Evolutionary conservation across 2,888 invertebrate species (phyloP).

Genomic region (Caenorhabditis panamensis): DNA sequence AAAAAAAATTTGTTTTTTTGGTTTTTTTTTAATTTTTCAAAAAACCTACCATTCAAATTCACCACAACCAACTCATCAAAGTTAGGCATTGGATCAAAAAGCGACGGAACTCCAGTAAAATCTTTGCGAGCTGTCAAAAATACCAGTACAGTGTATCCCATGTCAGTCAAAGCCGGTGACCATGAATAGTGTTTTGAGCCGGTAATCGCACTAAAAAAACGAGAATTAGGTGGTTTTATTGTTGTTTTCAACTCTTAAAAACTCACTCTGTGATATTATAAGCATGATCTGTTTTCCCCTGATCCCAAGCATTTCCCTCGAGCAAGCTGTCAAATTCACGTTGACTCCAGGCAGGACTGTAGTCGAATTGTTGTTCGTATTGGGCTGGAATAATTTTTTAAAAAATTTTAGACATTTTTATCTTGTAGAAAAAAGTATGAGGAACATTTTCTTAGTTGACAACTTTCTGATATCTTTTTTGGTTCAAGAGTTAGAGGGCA

Average conservation of each 20-base stretch:
- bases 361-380: constrained; percentile 44
- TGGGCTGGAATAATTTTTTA: constrained; percentile 19
- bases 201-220: constrained; percentile 35
- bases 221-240: no score
- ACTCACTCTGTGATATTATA: constrained; percentile 54
- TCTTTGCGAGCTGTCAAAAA: constrained; percentile 50
- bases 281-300: constrained; percentile 34
- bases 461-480: no score
- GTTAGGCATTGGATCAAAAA: constrained; percentile 41
- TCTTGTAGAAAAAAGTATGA: neutral
- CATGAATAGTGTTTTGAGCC: constrained; percentile 39
- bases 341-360: constrained; percentile 33
- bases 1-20: no score
- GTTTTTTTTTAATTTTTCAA: neutral
- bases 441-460: no score
- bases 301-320: constrained; percentile 41
- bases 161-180: constrained; percentile 33
- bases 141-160: constrained; percentile 44
- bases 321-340: constrained; percentile 36
- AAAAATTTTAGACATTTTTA: neutral
- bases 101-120: constrained; percentile 47
- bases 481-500: no score
- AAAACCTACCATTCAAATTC: constrained; percentile 39
- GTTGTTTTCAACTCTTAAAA: no score
- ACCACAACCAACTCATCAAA: constrained; percentile 53